Conservation (phyloP, 2,888 invertebrate genomes). For the Lepidonotus clava region DNA sequence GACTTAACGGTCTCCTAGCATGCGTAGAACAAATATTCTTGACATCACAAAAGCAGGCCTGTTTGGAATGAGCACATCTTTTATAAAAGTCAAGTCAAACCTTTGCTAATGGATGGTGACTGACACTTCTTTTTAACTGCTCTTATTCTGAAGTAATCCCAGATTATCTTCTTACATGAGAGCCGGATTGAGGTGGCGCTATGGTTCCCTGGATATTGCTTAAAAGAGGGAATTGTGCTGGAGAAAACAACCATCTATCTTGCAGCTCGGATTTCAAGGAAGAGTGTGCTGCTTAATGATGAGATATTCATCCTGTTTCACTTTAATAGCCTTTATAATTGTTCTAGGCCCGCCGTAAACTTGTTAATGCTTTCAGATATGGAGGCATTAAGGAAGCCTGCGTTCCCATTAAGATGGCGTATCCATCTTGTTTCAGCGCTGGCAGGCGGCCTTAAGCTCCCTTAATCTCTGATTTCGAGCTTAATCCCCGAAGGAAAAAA, state of each 20-base stretch:
- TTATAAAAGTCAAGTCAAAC: no score
- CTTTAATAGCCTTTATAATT: conserved; percentile 47
- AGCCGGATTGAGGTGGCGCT: not conserved
- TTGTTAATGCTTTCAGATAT: conserved; percentile 39
- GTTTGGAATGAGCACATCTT: no score
- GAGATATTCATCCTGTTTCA: conserved; percentile 42
- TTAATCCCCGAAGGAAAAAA: conserved; percentile 45
- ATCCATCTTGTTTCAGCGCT: conserved; percentile 17
- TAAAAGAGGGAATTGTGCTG: conserved; percentile 30
- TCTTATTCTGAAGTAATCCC: not conserved
- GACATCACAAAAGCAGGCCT: no score
- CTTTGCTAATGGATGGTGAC: not conserved
- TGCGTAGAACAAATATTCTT: no score
- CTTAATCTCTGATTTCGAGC: conserved; percentile 47
- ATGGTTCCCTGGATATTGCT: not conserved
- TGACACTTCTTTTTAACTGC: not conserved
- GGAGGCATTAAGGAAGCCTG: conserved; percentile 19
- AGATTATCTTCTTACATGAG: conserved; percentile 23
- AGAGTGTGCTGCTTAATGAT: not conserved
- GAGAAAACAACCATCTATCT: conserved; percentile 36
- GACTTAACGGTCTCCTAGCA: no score
- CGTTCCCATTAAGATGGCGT: not conserved
- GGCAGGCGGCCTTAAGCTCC: conserved; percentile 2
- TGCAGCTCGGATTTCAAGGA: not conserved
- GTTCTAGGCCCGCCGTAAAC: conserved; percentile 45